Base-by-base conservation (phyloP, 2,797 vertebrate species). In the Monodelphis domestica region DNA sequence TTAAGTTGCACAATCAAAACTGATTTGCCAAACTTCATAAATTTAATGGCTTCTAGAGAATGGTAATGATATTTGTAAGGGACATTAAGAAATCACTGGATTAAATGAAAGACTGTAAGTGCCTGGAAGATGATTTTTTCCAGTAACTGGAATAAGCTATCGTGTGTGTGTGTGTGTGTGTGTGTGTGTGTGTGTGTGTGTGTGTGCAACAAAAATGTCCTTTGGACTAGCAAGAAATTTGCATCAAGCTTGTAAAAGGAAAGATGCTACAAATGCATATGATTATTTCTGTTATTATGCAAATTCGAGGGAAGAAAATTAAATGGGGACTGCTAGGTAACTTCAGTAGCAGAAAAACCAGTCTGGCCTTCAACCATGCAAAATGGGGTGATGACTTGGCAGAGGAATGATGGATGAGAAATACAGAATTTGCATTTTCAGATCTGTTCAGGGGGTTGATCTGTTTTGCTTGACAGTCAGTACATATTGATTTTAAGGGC, bases 1-100 rank as follows among this genome's bases (percentile, higher is more conserved):
- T 93, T 97, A 91, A 96, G 92, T 24, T 91, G n/a, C 89, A 88
- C 52, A 91, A 92, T 84, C 94, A 94, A 95, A 97, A 88, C 56
- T 45, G 70, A 91, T 97, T 96, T 95, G n/a, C 97, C 94, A 59
- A 87, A 89, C 33, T 45, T 96, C 90, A 56, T 70, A 54, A 90
- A 89, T 87, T 87, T 92, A 93, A 94, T 92, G 91, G 2, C 17
- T 88, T 96, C 56, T 17, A 91, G 91, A n/a, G 56, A 95, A 63
- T 52, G 14, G 51, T 0, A 24, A 63, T 87, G 38, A 87, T 53
- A 94, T 92, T 96, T 54, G 10, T 87, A 53, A 96, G 55, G 59
- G 96, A 59, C 12, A 53, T 90, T 93, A 90, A 95, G 93, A 88
- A 54, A 54, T 91, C 92, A 92, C 94, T 95, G 89, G 95, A 89